Evolutionary conservation across 2,888 invertebrate species (phyloP).

Genomic region (Dolichopus griseipennis): DNA sequence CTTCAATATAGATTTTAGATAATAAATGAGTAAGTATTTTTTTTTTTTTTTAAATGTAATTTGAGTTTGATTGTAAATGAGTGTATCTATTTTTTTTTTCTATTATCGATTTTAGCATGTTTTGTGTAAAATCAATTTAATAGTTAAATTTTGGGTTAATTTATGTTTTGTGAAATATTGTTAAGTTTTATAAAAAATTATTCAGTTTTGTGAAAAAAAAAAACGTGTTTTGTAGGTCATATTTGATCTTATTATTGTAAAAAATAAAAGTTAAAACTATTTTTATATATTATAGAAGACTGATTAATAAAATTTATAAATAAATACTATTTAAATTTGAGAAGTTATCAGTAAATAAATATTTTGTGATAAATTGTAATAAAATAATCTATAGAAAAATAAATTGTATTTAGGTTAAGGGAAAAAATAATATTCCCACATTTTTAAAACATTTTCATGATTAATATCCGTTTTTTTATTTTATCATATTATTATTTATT

Average conservation of each 20-base stretch:
- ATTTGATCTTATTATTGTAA: neutral
- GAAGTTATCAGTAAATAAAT: neutral
- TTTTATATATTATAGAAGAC: neutral
- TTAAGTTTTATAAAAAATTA: neutral
- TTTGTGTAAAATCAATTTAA: neutral
- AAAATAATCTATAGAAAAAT: neutral
- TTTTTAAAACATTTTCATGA: too few species aligned
- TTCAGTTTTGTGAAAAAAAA: neutral
- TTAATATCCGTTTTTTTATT: neutral
- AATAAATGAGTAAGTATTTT: too few species aligned
- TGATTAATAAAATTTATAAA: too few species aligned
- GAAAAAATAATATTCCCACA: neutral
- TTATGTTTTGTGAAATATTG: neutral
- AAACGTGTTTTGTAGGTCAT: neutral
- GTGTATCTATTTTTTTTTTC: too few species aligned
- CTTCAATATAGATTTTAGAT: too few species aligned
- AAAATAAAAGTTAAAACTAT: neutral
- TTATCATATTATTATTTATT: neutral
- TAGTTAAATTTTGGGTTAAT: neutral
- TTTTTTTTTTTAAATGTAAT: too few species aligned
- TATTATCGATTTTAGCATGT: constrained; percentile 2
- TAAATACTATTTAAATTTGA: neutral
- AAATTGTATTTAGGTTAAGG: neutral
- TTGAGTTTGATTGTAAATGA: too few species aligned
- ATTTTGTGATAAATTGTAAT: neutral